Evolutionary conservation across 2,113 vertebrate genomes (phyloP).

Genomic region (Sphyrna mokarran): DNA sequence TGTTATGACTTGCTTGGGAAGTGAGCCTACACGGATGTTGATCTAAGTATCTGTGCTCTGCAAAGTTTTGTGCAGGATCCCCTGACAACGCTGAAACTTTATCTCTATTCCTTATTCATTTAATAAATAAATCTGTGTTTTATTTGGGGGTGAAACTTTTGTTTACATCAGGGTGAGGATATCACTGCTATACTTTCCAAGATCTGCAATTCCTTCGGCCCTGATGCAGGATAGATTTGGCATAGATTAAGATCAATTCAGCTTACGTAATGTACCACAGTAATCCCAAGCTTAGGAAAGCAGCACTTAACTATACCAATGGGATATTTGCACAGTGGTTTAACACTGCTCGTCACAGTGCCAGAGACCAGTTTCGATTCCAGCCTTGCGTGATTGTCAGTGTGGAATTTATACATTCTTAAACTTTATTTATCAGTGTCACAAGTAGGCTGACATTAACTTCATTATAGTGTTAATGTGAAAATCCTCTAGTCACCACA

Average conservation of each 20-base stretch:
- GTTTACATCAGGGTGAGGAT: not conserved
- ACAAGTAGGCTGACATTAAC: no score
- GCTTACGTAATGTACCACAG: not conserved
- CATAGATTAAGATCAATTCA: not conserved
- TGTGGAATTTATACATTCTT: no score
- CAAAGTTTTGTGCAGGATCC: no score
- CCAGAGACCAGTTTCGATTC: no score
- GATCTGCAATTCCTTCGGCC: not conserved
- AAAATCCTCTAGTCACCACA: no score
- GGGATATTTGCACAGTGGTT: not conserved
- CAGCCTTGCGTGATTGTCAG: no score
- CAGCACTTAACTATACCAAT: not conserved
- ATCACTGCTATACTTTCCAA: not conserved
- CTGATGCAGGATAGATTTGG: not conserved
- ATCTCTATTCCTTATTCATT: not conserved
- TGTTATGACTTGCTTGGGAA: not conserved
- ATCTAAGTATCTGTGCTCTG: not conserved
- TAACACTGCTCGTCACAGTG: no score
- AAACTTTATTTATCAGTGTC: no score
- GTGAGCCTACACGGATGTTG: not conserved
- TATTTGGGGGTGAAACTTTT: not conserved
- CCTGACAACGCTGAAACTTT: not conserved
- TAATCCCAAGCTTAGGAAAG: not conserved
- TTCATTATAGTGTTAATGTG: no score
- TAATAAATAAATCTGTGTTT: not conserved